A percentile compares a stretch with the other conserved stretches of the same genome.
These are phyloP conservation scores for Rhyacichthys aspro DNA, from an alignment of 2,797 vertebrate genomes.

Conservation along the genomic window DNA sequence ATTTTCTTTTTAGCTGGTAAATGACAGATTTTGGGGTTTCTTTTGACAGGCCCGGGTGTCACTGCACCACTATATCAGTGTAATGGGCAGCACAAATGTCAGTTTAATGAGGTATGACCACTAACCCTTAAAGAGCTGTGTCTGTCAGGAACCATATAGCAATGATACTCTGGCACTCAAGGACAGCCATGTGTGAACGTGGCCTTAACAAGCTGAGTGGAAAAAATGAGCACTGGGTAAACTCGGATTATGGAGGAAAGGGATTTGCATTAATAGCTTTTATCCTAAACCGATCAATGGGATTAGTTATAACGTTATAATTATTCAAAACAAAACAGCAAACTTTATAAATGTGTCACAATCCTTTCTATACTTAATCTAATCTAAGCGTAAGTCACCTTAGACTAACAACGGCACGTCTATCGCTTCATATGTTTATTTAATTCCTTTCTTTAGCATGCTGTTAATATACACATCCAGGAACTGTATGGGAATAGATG, in stretches of 20 bases:
- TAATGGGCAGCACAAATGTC: constrained; percentile 37
- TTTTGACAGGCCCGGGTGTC: constrained; percentile 14
- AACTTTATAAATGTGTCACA: neutral
- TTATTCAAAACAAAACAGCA: constrained; percentile 25
- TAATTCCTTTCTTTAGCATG: no score
- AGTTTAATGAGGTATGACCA: constrained; percentile 40
- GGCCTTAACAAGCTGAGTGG: constrained; percentile 2
- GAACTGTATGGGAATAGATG: no score
- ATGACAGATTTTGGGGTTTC: constrained; percentile 16
- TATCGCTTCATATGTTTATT: no score
- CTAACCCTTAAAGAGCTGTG: constrained; percentile 35
- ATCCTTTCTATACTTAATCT: constrained; percentile 4
- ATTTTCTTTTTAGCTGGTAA: constrained; percentile 36
- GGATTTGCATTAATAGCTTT: constrained; percentile 24
- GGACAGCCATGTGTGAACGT: constrained; percentile 35
- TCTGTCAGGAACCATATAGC: constrained; percentile 33
- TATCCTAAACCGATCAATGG: constrained; percentile 26
- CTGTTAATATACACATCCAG: no score
- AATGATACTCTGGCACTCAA: constrained; percentile 34
- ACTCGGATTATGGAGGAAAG: constrained; percentile 10
- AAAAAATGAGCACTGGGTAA: neutral
- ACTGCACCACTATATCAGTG: constrained; percentile 27
- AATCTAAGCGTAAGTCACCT: no score
- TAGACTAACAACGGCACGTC: no score
- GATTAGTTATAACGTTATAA: constrained; percentile 18